These are phyloP conservation scores for Syrista parreyssii DNA, from an alignment of 2,888 invertebrate species.

Conservation along the genomic window DNA sequence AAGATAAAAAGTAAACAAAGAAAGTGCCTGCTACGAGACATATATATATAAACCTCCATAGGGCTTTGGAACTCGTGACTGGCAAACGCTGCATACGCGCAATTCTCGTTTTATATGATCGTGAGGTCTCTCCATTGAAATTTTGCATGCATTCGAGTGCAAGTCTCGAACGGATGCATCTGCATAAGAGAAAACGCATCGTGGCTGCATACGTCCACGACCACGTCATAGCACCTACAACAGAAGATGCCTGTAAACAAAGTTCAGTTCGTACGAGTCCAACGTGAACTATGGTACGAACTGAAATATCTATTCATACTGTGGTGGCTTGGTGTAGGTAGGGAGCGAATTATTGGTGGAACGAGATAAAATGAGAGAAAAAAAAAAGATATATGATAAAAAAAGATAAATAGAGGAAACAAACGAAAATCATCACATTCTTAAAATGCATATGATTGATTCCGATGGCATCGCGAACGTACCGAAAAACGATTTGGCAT, in stretches of 20 bases:
- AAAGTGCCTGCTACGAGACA: neutral
- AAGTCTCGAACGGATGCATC: neutral
- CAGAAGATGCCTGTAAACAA: constrained; percentile 25
- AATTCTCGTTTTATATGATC: neutral
- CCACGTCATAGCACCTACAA: neutral
- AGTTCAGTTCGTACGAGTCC: constrained; percentile 34
- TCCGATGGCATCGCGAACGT: constrained; percentile 7
- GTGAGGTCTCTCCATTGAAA: neutral
- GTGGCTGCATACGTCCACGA: neutral
- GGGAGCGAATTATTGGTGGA: neutral
- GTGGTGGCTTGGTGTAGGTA: neutral
- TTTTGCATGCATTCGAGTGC: neutral
- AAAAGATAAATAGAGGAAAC: constrained; percentile 5
- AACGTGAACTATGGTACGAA: constrained; percentile 9
- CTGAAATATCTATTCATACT: constrained; percentile 15
- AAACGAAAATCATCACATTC: neutral
- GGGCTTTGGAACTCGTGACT: neutral
- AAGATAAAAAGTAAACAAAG: neutral
- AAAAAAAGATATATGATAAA: constrained; percentile 6
- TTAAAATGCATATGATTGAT: constrained; percentile 22
- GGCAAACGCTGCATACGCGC: neutral
- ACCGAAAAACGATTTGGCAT: constrained; percentile 1
- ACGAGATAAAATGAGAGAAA: constrained; percentile 5
- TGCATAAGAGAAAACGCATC: neutral
- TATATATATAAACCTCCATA: neutral